Conservation (phyloP, 2,888 invertebrate genomes). For the Strigamia crassipes region DNA sequence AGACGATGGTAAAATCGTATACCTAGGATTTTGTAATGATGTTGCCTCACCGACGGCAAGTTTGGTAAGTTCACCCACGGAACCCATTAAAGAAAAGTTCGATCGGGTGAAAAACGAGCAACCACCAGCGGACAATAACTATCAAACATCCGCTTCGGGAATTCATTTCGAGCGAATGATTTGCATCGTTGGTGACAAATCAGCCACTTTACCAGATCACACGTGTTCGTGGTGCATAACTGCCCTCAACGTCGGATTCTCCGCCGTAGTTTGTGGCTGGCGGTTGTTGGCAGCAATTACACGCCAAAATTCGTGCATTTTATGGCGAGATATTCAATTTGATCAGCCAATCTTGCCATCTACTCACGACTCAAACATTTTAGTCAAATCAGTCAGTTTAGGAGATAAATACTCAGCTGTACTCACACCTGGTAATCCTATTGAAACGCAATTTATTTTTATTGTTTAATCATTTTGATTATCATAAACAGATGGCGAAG, state of each 20-base stretch:
- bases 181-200: background rate
- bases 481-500: background rate
- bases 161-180: background rate
- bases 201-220: background rate
- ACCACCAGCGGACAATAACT: slow-evolving; percentile 3
- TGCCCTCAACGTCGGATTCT: background rate
- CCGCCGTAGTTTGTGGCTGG: background rate
- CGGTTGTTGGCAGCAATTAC: slow-evolving; percentile 6
- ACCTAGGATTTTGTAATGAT: slow-evolving; percentile 23
- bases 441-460: background rate
- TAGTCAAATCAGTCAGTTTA: background rate
- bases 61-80: background rate
- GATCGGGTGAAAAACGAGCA: background rate
- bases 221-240: background rate
- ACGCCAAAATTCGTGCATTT: background rate
- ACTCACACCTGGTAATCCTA: background rate
- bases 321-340: slow-evolving; percentile 38
- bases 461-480: background rate
- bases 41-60: background rate
- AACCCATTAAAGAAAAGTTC: background rate
- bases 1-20: background rate
- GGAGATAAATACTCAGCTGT: slow-evolving; percentile 36
- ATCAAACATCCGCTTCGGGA: background rate
- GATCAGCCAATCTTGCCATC: slow-evolving; percentile 24
- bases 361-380: background rate